phyloP scores from a whole-genome alignment of 1,140 invertebrate genomes.

The Muscidifurax raptorellus region DNA sequence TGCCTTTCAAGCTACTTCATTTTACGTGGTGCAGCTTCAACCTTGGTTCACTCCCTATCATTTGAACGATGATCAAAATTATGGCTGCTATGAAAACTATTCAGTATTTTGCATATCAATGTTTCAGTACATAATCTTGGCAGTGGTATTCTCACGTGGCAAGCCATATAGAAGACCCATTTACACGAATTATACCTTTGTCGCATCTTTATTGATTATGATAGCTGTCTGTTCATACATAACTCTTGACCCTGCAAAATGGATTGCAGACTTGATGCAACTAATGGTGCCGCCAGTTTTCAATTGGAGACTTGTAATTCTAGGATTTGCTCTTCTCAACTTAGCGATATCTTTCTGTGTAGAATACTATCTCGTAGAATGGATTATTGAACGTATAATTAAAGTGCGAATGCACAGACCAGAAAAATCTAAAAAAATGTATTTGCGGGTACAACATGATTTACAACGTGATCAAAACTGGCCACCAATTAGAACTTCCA shows the following conservation, averaged over 20 bases:
- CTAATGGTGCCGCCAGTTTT: slow-evolving; percentile 80
- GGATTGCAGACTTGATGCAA: slow-evolving; percentile 79
- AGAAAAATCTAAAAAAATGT: slow-evolving; percentile 76
- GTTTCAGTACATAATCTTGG: slow-evolving; percentile 95
- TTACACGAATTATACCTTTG: slow-evolving; percentile 85
- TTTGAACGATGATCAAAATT: slow-evolving; percentile 69
- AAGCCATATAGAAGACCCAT: slow-evolving; percentile 91
- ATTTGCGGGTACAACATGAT: slow-evolving; percentile 73
- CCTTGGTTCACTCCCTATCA: slow-evolving; percentile 83
- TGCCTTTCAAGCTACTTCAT: slow-evolving; percentile 81
- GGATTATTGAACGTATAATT: slow-evolving; percentile 76
- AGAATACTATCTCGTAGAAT: slow-evolving; percentile 80
- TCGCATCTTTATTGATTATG: slow-evolving; percentile 80
- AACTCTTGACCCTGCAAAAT: slow-evolving; percentile 80
- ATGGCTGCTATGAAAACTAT: slow-evolving; percentile 87
- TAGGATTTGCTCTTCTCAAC: slow-evolving; percentile 79
- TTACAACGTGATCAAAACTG: slow-evolving; percentile 64
- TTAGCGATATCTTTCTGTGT: slow-evolving; percentile 79
- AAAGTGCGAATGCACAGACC: slow-evolving; percentile 76
- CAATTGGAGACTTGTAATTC: slow-evolving; percentile 80
- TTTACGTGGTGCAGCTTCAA: slow-evolving; percentile 79
- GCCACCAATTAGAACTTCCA: slow-evolving; percentile 60
- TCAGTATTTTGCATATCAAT: slow-evolving; percentile 90
- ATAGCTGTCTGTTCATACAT: slow-evolving; percentile 82
- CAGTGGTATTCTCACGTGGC: slow-evolving; percentile 93